A percentile compares a stretch with the other conserved stretches of the same genome.
These are phyloP conservation scores for Nemotelus pantherinus DNA, from an alignment of 2,888 invertebrate species.

Conservation along the genomic window DNA sequence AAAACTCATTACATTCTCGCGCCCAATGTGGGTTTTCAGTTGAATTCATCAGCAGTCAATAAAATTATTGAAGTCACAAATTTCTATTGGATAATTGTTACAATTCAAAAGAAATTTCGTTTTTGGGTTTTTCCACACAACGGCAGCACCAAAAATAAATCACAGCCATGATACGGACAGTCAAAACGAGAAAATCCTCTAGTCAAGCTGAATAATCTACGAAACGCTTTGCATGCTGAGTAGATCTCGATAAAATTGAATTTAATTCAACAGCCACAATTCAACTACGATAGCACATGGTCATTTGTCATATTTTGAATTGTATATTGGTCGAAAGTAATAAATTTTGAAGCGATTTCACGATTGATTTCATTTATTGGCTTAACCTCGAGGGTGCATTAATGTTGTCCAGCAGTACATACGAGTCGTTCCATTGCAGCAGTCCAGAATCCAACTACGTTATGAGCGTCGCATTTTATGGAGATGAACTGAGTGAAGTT, in stretches of 20 bases:
- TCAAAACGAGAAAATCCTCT: not conserved
- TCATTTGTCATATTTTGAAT: slow-evolving; percentile 45
- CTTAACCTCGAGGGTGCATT: slow-evolving; percentile 26
- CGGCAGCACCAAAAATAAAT: too few species aligned
- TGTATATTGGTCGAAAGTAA: slow-evolving; percentile 48
- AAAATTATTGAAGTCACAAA: too few species aligned
- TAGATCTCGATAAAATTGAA: slow-evolving; percentile 54
- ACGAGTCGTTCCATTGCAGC: not conserved
- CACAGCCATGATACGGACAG: not conserved
- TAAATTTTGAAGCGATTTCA: slow-evolving; percentile 54
- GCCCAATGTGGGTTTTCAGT: too few species aligned
- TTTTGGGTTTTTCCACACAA: too few species aligned
- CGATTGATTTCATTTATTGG: slow-evolving; percentile 55
- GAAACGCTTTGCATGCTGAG: slow-evolving; percentile 50
- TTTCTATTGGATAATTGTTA: too few species aligned
- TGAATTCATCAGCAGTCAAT: too few species aligned
- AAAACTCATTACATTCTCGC: too few species aligned
- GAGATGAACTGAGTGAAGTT: slow-evolving; percentile 14
- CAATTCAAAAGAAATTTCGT: too few species aligned
- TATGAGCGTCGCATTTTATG: slow-evolving; percentile 20
- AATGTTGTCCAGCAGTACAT: not conserved
- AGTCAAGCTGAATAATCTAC: slow-evolving; percentile 30
- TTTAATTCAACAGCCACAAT: slow-evolving; percentile 51
- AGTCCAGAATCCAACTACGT: slow-evolving; percentile 3
- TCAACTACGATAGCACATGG: slow-evolving; percentile 31